Conservation (phyloP, 2,888 invertebrate genomes). For the Acronicta alni region DNA sequence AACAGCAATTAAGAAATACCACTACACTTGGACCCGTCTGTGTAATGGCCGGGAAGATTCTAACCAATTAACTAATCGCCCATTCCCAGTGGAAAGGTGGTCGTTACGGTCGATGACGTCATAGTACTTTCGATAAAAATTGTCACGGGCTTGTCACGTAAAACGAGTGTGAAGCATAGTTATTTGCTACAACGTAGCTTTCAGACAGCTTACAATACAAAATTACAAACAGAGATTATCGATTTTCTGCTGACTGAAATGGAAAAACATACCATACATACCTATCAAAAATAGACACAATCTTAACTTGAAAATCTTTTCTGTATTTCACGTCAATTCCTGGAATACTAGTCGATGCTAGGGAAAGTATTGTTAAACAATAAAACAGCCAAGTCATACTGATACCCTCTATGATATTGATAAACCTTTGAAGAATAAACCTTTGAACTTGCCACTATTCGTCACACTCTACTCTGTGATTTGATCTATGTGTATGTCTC, state of each 20-base stretch:
- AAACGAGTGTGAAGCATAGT: slow-evolving; percentile 2
- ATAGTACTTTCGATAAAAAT: slow-evolving; percentile 43
- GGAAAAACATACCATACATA: no score
- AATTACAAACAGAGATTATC: not conserved
- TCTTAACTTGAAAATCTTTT: no score
- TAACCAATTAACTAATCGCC: slow-evolving; percentile 77
- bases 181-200: not conserved
- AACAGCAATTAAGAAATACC: slow-evolving; percentile 80
- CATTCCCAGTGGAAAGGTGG: slow-evolving; percentile 62
- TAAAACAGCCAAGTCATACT: not conserved
- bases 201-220: not conserved
- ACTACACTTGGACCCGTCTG: slow-evolving; percentile 72
- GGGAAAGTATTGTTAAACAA: not conserved
- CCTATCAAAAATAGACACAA: not conserved
- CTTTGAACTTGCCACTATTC: not conserved
- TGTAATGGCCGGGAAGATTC: slow-evolving; percentile 77
- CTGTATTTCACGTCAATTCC: not conserved
- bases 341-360: not conserved
- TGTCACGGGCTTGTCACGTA: slow-evolving; percentile 8
- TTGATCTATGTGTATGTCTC: not conserved
- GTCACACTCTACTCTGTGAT: no score
- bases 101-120: slow-evolving; percentile 58
- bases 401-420: not conserved
- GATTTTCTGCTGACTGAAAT: not conserved
- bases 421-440: slow-evolving; percentile 7